Conservation (phyloP, 2,113 vertebrate genomes). For the Cyanoderma ruficeps region DNA sequence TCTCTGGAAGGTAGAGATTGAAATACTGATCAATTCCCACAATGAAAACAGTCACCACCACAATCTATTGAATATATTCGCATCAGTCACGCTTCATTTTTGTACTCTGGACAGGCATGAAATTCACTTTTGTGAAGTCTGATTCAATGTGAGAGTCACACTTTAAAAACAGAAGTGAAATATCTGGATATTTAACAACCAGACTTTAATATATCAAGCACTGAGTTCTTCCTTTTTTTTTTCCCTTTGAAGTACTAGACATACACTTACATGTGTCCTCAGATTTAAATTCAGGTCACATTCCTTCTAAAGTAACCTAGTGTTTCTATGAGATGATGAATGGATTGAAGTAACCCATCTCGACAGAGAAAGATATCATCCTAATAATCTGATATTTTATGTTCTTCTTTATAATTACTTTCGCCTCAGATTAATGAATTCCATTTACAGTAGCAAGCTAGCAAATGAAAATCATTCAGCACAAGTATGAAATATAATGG, state of each 20-base stretch:
- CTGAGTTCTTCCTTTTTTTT: neutral
- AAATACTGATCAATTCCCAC: neutral
- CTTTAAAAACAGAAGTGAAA: neutral
- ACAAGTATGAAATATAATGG: conserved; percentile 15
- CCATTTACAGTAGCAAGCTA: conserved; percentile 54
- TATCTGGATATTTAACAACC: neutral
- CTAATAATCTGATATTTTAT: conserved; percentile 67
- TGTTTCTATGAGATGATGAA: conserved; percentile 28
- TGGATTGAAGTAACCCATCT: conserved; percentile 37
- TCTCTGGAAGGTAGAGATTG: neutral
- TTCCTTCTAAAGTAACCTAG: neutral
- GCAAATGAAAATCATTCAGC: conserved; percentile 43
- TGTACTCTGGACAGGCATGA: neutral
- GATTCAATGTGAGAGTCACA: neutral
- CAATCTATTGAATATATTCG: neutral
- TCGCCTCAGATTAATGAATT: conserved; percentile 63
- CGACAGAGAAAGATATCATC: conserved; percentile 46
- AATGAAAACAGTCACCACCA: neutral
- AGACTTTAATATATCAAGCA: neutral
- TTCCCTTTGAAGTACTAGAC: neutral
- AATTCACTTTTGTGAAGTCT: neutral
- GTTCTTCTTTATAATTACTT: conserved; percentile 68
- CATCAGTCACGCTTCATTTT: neutral
- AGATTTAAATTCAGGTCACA: conserved; percentile 37
- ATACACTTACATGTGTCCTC: neutral